These are phyloP conservation scores for Lepidocolaptes lacrymiger DNA, from an alignment of 2,797 vertebrate species.

Conservation along the genomic window DNA sequence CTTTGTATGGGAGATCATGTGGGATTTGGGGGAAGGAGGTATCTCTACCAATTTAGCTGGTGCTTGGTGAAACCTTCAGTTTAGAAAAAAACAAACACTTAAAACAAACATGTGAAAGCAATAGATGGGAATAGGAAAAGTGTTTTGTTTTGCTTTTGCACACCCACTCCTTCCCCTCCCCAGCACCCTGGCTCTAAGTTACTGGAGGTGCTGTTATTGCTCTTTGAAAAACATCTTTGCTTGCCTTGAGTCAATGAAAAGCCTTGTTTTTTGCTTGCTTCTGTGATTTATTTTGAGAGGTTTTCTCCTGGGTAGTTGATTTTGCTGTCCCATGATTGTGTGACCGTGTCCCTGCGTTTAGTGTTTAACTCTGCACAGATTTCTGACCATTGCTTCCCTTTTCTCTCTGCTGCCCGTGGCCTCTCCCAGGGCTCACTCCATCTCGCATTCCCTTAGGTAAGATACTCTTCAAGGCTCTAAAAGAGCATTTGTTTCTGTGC, in stretches of 20 bases:
- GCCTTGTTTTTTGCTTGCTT: background rate
- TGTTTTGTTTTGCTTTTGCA: background rate
- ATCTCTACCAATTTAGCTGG: background rate
- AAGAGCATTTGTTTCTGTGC: background rate
- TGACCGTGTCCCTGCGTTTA: accelerated
- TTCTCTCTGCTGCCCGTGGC: constrained; percentile 79
- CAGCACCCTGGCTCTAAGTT: background rate
- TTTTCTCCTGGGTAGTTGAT: background rate
- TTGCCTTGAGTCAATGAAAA: background rate
- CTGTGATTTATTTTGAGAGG: background rate
- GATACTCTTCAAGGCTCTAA: constrained; percentile 44
- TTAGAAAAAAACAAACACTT: background rate
- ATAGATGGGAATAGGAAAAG: background rate
- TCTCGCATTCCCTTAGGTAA: constrained; percentile 98
- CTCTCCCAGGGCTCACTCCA: constrained; percentile 90
- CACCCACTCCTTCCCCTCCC: background rate
- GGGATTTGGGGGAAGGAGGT: background rate
- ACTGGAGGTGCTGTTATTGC: background rate
- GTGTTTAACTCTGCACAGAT: background rate
- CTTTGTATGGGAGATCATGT: background rate
- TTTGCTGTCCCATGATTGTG: background rate
- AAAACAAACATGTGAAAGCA: background rate
- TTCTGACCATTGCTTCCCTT: constrained; percentile 58
- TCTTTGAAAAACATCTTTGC: background rate
- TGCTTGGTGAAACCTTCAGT: background rate